Evolutionary conservation across 2,113 vertebrate genomes (phyloP).

Genomic region (Synchiropus splendidus): DNA sequence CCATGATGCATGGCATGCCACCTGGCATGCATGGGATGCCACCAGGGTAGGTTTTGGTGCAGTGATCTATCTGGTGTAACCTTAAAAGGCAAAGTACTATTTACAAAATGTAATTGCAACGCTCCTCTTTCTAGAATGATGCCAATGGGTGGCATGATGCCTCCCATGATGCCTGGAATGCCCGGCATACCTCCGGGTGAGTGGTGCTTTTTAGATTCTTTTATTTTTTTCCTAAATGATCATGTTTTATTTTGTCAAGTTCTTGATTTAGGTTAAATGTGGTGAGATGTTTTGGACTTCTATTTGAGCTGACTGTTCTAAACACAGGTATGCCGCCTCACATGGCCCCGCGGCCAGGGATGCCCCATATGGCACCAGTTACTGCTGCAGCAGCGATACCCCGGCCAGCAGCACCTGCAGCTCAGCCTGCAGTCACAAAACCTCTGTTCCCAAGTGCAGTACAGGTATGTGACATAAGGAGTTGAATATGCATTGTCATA

Average conservation of each 20-base stretch:
- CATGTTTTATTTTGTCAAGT: neutral
- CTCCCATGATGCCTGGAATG: constrained; percentile 77
- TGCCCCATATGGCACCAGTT: constrained; percentile 83
- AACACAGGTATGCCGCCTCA: constrained; percentile 83
- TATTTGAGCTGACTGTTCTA: neutral
- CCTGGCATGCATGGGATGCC: constrained; percentile 64
- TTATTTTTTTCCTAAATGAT: neutral
- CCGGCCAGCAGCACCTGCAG: constrained; percentile 70
- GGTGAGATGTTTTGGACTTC: neutral
- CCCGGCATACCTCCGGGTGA: constrained; percentile 64
- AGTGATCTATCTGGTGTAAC: too few relatives aligned
- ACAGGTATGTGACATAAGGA: constrained; percentile 70
- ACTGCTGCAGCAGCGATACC: constrained; percentile 76
- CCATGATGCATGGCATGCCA: constrained; percentile 73
- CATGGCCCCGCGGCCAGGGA: constrained; percentile 83
- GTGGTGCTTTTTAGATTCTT: constrained; percentile 1
- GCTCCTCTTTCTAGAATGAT: constrained; percentile 50
- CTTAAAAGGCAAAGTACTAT: neutral
- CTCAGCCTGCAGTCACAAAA: constrained; percentile 83
- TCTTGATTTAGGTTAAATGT: neutral
- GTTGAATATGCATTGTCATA: too few relatives aligned
- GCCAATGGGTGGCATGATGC: constrained; percentile 75
- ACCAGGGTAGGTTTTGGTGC: constrained; percentile 38
- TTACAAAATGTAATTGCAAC: neutral
- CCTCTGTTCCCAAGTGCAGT: constrained; percentile 96